Evolutionary conservation across 2,113 vertebrate species (phyloP).

Genomic region (Garra rufa): DNA sequence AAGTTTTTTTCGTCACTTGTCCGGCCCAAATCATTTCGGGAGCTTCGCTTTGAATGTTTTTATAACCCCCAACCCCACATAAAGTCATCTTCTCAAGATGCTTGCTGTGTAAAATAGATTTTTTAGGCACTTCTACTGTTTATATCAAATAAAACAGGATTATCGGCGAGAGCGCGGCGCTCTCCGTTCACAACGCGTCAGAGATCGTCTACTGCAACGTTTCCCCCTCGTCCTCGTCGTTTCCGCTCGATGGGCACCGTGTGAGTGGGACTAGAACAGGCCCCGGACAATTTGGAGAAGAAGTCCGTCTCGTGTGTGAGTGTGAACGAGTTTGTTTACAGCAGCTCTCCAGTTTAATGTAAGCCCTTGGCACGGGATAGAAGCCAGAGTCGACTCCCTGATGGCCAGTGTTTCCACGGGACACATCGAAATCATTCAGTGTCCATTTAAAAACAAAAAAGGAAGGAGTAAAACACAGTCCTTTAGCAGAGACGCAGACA

Average conservation of each 20-base stretch:
- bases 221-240: constrained; percentile 38
- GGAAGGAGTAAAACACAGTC: constrained; percentile 36
- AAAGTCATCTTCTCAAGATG: constrained; percentile 56
- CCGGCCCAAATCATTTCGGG: not conserved
- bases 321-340: constrained; percentile 43
- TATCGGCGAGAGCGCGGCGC: constrained; percentile 72
- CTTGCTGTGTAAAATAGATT: constrained; percentile 64
- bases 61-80: constrained; percentile 20
- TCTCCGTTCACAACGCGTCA: constrained; percentile 6
- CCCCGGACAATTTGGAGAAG: constrained; percentile 31
- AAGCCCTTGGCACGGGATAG: constrained; percentile 69
- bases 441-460: constrained; percentile 48
- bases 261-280: constrained; percentile 47
- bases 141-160: constrained; percentile 76
- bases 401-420: constrained; percentile 61
- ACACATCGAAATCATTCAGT: constrained; percentile 45
- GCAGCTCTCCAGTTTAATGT: constrained; percentile 59
- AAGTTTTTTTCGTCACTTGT: constrained; percentile 6
- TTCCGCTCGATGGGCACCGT: constrained; percentile 41
- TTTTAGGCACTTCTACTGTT: constrained; percentile 82
- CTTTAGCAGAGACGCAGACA: constrained; percentile 31
- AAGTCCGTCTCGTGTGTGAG: not conserved
- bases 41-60: constrained; percentile 9
- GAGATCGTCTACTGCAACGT: constrained; percentile 46
- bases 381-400: constrained; percentile 59